Base-by-base conservation (phyloP, 53 echinoderm and acorn worm species). In the Luidia sarsii region DNA sequence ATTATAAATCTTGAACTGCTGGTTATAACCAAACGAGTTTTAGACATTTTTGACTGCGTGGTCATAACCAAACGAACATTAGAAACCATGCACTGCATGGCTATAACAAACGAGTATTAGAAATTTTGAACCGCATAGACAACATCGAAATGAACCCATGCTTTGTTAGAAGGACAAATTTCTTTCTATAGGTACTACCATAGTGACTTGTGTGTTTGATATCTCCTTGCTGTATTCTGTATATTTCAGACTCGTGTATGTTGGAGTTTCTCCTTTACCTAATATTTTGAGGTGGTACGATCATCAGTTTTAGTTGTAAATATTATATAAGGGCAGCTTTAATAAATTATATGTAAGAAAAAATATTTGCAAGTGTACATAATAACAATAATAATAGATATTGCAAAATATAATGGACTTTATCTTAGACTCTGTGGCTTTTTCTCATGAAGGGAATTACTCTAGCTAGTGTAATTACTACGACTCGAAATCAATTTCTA, bases 401-500 rank as follows among this genome's bases (percentile, higher is more conserved):
- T 74, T 74, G 74, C 74, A 74, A 74, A 74, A 16, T 15, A 74
- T 25, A 68, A 74, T 57, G 16, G 39, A 74, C 41, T 74, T 50
- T 74, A 72, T 57, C 57, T 43, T 74, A 56, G 56, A 57, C 28
- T 74, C 74, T 55, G n/a, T 56, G 57, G 34, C 62, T 28, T 74
- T 74, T 74, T 57, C 57, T 39, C 25, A 23, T 38, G 33, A 57
- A 21, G 74, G 74, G 41, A 57, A 74, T 25, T 57, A 56, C 74
- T 57, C 55, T 71, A 35, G 32, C 57, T 43, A 43, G 39, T 74
- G 74, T 74, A 74, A 74, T 56, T 74, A 74, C 37, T 11, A 57
- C 55, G 24, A 74, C 57, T 74, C 57, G 74, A 74, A 74, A 74
- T 74, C 55, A 56, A 55, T 74, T 57, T 74, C 27, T 74, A 74